Evolutionary conservation across 1,140 invertebrate species (phyloP).

Genomic region (Neodiprion pinetum): DNA sequence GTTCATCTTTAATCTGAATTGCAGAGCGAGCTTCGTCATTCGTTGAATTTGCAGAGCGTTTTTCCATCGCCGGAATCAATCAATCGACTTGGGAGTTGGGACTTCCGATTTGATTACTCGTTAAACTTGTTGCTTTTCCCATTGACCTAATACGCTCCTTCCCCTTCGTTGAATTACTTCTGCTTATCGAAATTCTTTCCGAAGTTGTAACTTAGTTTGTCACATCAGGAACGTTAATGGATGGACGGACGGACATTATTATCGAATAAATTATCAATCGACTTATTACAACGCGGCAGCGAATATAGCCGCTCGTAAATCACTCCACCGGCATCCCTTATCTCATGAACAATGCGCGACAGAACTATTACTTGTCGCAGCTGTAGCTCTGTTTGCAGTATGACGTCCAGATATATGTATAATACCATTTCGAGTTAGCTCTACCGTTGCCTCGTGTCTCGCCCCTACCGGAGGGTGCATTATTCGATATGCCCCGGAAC

Average conservation of each 20-base stretch:
- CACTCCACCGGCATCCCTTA: neutral
- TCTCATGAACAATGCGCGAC: neutral
- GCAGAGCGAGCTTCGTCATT: neutral
- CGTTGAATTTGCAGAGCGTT: neutral
- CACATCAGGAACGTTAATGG: neutral
- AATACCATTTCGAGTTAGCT: neutral
- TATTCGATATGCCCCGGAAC: neutral
- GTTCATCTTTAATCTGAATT: neutral
- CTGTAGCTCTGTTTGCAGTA: neutral
- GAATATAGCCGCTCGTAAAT: constrained; percentile 1
- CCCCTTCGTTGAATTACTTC: neutral
- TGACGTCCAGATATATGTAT: neutral
- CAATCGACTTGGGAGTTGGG: neutral
- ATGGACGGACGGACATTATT: neutral
- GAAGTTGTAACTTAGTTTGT: neutral
- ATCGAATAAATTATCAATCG: neutral
- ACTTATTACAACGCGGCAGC: neutral
- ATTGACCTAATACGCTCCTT: neutral
- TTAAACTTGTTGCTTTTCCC: neutral
- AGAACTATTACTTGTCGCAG: constrained; percentile 7
- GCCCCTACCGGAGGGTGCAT: neutral
- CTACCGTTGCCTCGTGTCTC: too few relatives aligned
- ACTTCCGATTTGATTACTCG: constrained; percentile 1
- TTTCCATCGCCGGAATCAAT: neutral
- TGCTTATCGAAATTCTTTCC: neutral